Evolutionary conservation across 1,140 invertebrate genomes (phyloP), one percentile per base, ranked within the genome.

Genomic region (Proales similis): DNA sequence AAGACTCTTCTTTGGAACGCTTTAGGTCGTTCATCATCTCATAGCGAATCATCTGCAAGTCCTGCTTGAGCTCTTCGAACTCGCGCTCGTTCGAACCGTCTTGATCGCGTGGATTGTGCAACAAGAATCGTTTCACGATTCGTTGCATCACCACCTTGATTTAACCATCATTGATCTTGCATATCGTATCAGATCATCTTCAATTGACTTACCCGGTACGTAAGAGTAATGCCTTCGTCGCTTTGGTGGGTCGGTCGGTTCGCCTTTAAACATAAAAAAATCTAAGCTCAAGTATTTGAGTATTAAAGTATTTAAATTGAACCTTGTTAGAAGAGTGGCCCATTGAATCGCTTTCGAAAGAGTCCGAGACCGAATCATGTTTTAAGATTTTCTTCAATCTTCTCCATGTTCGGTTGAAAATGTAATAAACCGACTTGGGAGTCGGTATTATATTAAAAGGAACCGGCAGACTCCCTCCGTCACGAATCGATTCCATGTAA

Each of bases 401-500:
- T 14, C n/a, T 12, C 1, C 33, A 29, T 1, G 48, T 29, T 1
- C 14, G 12, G 24, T 43, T 9, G 19, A 45, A 46, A 12, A 62
- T 26, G 19, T 62, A 62, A 26, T 6, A 24, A 14, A 63, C 0
- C 12, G 68, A 89, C 77, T 94, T 94, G 22, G 90, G 90, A 0
- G 88, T 88, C 4, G 87, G 87, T 17, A 90, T 81, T 62, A 92
- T 81, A 70, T 91, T 91, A 67, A 92, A 88, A 0, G 88, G 88
- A 0, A 87, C 83, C 1, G 89, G 88, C 0, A 91, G 81, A 0
- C 86, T 88, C 57, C 83, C 82, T 48, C 85, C 86, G 45, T 88
- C 86, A 68, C 88, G 85, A 67, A 91, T 90, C 70, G 90, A 92
- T 65, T 86, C 88, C 82, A 91, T 88, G 85, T 88, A 92, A n/a